Evolutionary conservation across 2,888 invertebrate genomes (phyloP).

Genomic region (Orthosia gracilis): DNA sequence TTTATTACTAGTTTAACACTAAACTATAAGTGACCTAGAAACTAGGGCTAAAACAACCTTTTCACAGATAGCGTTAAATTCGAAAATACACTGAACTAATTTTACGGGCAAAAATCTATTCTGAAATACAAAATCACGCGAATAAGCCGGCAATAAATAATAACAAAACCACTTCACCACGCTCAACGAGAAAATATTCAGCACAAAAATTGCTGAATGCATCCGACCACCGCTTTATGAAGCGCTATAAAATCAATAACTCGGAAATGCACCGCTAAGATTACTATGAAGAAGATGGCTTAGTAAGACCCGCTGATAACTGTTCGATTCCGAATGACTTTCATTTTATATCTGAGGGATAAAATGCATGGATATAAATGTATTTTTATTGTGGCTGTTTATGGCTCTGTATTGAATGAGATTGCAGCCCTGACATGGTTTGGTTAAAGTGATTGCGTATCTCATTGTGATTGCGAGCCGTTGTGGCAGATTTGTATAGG

Average conservation of each 20-base stretch:
- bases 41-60: too few relatives aligned
- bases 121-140: conserved; percentile 53
- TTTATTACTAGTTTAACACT: not conserved
- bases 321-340: conserved; percentile 43
- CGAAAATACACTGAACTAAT: conserved; percentile 1
- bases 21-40: not conserved
- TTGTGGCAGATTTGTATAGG: conserved; percentile 17
- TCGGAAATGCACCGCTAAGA: conserved; percentile 57
- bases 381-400: conserved; percentile 42
- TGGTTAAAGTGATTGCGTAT: conserved; percentile 34
- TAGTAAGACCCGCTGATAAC: conserved; percentile 50
- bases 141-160: conserved; percentile 41
- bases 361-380: conserved; percentile 54
- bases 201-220: conserved; percentile 59
- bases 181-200: conserved; percentile 26
- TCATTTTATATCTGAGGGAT: conserved; percentile 43
- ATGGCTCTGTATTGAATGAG: conserved; percentile 43
- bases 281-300: conserved; percentile 55
- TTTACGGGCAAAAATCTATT: not conserved
- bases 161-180: conserved; percentile 30
- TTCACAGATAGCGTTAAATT: not conserved
- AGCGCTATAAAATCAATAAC: conserved; percentile 58
- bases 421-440: conserved; percentile 50
- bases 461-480: conserved; percentile 22
- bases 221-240: conserved; percentile 35